A percentile compares a stretch with the other conserved stretches of the same genome.
phyloP scores from a whole-genome alignment of 2,797 vertebrate species.

The Propithecus perrieri region DNA sequence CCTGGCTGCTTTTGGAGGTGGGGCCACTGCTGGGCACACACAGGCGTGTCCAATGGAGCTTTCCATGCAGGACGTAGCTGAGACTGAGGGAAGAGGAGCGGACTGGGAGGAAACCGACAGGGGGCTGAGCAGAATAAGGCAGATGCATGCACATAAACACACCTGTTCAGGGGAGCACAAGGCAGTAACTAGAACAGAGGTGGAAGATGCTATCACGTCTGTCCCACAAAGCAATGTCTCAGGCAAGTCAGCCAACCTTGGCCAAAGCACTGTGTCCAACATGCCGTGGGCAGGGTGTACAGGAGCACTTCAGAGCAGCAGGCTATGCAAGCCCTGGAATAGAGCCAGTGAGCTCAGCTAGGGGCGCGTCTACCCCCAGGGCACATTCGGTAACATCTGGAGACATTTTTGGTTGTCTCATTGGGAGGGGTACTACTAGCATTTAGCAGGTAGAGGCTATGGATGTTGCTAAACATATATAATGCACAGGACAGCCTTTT shows the following conservation, averaged over 20 bases:
- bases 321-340: no score
- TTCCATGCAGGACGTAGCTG: not conserved
- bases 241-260: not conserved
- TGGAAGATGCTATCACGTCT: not conserved
- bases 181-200: not conserved
- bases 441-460: not conserved
- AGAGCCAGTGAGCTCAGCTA: not conserved
- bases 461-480: not conserved
- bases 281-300: no score
- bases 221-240: not conserved
- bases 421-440: not conserved
- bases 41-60: not conserved
- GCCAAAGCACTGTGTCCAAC: not conserved
- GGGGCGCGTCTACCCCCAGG: not conserved
- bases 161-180: not conserved
- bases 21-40: not conserved
- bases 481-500: fast-evolving
- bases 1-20: not conserved
- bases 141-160: conserved; percentile 39
- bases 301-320: not conserved
- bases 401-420: not conserved
- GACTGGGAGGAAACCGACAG: not conserved
- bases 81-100: not conserved
- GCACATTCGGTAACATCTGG: not conserved
- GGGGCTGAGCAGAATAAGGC: not conserved